Conservation (phyloP, 2,888 invertebrate genomes). For the Meteorus colon region DNA sequence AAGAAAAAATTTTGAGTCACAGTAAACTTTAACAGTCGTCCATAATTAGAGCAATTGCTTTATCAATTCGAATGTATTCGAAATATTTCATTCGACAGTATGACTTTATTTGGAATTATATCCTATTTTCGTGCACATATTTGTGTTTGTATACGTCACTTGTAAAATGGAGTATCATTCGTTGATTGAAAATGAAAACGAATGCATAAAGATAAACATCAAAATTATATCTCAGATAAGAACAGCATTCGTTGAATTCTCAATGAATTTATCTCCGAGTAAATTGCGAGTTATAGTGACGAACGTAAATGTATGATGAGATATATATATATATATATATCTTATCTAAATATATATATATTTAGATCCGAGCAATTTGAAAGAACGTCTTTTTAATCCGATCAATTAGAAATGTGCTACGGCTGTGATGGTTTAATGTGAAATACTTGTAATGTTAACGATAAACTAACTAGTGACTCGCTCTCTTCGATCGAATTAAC, state of each 20-base stretch:
- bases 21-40: no score
- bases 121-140: no score
- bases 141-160: no score
- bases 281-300: slow-evolving; percentile 6
- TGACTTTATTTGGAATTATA: no score
- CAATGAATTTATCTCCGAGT: slow-evolving; percentile 49
- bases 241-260: slow-evolving; percentile 20
- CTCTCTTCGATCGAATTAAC: slow-evolving; percentile 67
- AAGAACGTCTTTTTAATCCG: slow-evolving; percentile 71
- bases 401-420: slow-evolving; percentile 64
- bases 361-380: slow-evolving; percentile 61
- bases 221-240: slow-evolving; percentile 49
- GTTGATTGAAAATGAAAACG: no score
- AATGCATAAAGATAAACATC: no score
- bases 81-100: no score
- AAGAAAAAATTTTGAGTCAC: no score
- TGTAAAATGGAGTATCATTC: no score
- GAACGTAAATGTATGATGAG: slow-evolving; percentile 39
- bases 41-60: no score
- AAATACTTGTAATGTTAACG: slow-evolving; percentile 71
- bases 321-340: slow-evolving; percentile 15
- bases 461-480: slow-evolving; percentile 58
- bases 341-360: slow-evolving; percentile 25
- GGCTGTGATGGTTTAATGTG: slow-evolving; percentile 64
- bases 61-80: no score